These are phyloP conservation scores for Sebastiscus albofasciatus DNA, from an alignment of 2,797 vertebrate genomes.

Conservation along the genomic window DNA sequence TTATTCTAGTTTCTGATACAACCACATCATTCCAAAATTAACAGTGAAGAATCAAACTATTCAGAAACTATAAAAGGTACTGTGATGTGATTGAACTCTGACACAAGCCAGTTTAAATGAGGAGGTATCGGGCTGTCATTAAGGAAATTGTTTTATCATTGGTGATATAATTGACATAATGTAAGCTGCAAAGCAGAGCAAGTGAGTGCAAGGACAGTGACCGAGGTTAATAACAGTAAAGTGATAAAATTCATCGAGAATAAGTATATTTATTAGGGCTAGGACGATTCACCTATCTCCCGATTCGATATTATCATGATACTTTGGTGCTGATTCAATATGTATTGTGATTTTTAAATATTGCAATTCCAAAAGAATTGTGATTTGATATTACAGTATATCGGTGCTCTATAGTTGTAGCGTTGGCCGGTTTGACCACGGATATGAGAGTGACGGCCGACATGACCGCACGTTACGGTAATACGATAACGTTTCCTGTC, in stretches of 20 bases:
- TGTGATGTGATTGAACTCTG: background rate
- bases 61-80: background rate
- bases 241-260: background rate
- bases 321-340: too few species aligned
- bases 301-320: too few species aligned
- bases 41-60: background rate
- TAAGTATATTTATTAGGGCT: background rate
- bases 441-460: too few species aligned
- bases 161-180: background rate
- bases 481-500: too few species aligned
- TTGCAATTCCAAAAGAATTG: too few species aligned
- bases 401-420: fast-evolving
- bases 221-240: background rate
- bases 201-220: background rate
- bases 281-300: too few species aligned
- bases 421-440: too few species aligned
- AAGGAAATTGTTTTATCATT: background rate
- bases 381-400: too few species aligned
- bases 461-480: too few species aligned
- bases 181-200: background rate
- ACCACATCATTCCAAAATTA: background rate
- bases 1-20: background rate
- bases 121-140: background rate
- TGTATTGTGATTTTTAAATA: too few species aligned
- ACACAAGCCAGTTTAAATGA: background rate